Evolutionary conservation across 1,140 invertebrate genomes (phyloP).

Genomic region (Triops cancriformis): DNA sequence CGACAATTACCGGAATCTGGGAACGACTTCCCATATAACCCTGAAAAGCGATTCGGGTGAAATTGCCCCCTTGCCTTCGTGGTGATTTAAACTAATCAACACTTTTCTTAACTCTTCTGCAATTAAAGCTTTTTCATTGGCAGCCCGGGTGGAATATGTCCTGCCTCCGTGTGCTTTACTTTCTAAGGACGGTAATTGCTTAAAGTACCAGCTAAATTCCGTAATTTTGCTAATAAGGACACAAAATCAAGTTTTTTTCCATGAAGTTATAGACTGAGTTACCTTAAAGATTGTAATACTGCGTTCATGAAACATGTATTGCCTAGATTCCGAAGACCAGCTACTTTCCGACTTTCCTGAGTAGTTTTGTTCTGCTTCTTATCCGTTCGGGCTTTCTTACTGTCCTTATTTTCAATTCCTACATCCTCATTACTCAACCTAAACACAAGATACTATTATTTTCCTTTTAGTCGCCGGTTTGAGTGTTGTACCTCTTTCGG

Average conservation of each 20-base stretch:
- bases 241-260: neutral
- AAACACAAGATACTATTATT: neutral
- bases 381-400: conserved; percentile 41
- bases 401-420: conserved; percentile 38
- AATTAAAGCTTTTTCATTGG: conserved; percentile 7
- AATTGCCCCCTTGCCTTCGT: conserved; percentile 60
- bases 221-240: conserved; percentile 58
- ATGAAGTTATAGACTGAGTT: conserved; percentile 24
- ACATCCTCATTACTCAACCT: conserved; percentile 25
- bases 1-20: conserved; percentile 54
- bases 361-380: conserved; percentile 16
- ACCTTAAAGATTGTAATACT: conserved; percentile 71
- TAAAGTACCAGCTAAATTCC: conserved; percentile 73
- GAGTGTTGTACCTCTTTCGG: neutral
- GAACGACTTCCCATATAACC: conserved; percentile 79
- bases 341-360: conserved; percentile 47
- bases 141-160: conserved; percentile 50
- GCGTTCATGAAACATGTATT: conserved; percentile 88
- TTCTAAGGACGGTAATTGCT: conserved; percentile 64
- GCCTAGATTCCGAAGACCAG: conserved; percentile 71
- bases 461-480: neutral
- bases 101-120: conserved; percentile 69
- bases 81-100: conserved; percentile 60
- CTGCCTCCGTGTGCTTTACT: conserved; percentile 40
- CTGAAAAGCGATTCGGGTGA: conserved; percentile 70